phyloP scores from a whole-genome alignment of 2,888 invertebrate genomes.

The Spilosoma lubricipeda region DNA sequence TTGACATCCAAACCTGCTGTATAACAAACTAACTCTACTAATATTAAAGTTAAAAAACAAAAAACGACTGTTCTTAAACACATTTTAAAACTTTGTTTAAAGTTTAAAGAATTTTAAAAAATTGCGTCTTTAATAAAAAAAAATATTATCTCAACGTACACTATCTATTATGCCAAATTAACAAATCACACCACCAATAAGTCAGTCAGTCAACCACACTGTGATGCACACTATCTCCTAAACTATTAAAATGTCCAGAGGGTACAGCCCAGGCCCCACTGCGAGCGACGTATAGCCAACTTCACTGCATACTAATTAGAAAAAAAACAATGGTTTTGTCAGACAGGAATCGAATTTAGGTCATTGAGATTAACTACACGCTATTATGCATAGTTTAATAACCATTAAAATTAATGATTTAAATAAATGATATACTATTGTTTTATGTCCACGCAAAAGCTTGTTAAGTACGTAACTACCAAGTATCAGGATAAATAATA shows the following conservation, averaged over 20 bases:
- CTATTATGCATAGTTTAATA: neutral
- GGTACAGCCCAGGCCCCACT: constrained; percentile 34
- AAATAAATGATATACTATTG: neutral
- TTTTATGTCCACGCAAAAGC: neutral
- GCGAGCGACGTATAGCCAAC: constrained; percentile 31
- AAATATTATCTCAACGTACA: neutral
- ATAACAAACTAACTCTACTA: constrained; percentile 33
- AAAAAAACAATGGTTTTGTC: constrained; percentile 2
- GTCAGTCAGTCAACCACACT: constrained; percentile 46
- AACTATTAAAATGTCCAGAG: constrained; percentile 54
- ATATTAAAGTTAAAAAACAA: constrained; percentile 39
- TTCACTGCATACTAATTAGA: constrained; percentile 13
- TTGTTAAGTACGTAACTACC: no score
- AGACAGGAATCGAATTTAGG: neutral
- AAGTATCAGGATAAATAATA: no score
- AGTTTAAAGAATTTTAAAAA: no score
- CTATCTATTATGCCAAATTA: constrained; percentile 15
- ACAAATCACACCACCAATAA: constrained; percentile 50
- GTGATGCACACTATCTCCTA: constrained; percentile 56
- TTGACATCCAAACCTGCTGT: constrained; percentile 50
- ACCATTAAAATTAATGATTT: neutral
- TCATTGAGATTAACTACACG: neutral
- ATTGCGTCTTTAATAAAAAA: no score
- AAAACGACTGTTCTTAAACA: constrained; percentile 41
- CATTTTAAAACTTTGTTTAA: constrained; percentile 32